phyloP scores from a whole-genome alignment of 2,888 invertebrate species.

The Branchipolynoe longqiensis region DNA sequence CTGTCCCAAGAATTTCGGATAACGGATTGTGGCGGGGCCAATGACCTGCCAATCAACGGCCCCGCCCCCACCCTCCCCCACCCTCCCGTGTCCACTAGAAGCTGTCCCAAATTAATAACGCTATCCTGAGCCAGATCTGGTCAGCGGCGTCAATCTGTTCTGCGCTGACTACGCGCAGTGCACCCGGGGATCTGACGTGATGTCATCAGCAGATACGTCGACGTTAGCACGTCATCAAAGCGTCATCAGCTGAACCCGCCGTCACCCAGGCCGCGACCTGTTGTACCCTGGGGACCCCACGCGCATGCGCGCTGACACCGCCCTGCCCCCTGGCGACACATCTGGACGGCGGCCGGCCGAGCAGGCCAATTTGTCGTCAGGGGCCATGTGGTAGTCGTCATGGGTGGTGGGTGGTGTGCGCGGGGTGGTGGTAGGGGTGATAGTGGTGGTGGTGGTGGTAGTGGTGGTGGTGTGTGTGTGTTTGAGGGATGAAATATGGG shows the following conservation, averaged over 20 bases:
- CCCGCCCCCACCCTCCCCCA: too few species aligned
- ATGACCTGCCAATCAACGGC: too few species aligned
- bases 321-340: background rate
- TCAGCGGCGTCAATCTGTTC: too few species aligned
- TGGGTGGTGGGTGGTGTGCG: background rate
- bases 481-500: background rate
- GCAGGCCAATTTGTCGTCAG: slow-evolving; percentile 20
- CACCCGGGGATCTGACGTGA: too few species aligned
- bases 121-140: too few species aligned
- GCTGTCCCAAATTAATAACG: too few species aligned
- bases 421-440: background rate
- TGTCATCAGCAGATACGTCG: background rate
- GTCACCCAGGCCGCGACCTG: background rate
- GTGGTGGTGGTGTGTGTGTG: too few species aligned
- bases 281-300: slow-evolving; percentile 25
- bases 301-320: slow-evolving; percentile 32
- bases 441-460: background rate
- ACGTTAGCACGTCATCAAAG: background rate
- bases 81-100: too few species aligned
- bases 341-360: background rate
- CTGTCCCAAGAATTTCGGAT: too few species aligned
- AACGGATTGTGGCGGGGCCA: too few species aligned
- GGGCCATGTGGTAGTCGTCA: slow-evolving; percentile 31
- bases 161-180: too few species aligned
- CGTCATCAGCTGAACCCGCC: background rate